A percentile compares a stretch with the other conserved stretches of the same genome.
Evolutionary conservation across 2,113 vertebrate species (phyloP).

Genomic region (Ornithorhynchus anatinus): DNA sequence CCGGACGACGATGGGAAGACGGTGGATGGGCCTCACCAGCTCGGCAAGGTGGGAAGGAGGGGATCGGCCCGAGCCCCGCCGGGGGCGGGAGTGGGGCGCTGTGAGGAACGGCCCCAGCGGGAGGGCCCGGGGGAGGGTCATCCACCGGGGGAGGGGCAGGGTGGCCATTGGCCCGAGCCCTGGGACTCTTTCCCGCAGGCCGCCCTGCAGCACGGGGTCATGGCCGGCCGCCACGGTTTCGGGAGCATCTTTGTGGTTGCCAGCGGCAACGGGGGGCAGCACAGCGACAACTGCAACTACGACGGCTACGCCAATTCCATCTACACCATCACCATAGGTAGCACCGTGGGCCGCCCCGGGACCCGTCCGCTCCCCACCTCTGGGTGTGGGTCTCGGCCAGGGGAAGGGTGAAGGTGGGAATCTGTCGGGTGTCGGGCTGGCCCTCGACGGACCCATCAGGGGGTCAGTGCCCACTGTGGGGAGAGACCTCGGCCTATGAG

Average conservation of each 20-base stretch:
- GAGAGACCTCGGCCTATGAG: too few species aligned
- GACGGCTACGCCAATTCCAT: constrained; percentile 98
- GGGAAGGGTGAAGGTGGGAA: too few species aligned
- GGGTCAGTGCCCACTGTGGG: too few species aligned
- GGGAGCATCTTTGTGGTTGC: constrained; percentile 97
- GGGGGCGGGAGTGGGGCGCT: too few species aligned
- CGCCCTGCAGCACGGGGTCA: constrained; percentile 93
- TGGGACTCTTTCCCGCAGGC: constrained; percentile 69
- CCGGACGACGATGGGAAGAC: constrained; percentile 96
- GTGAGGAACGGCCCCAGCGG: too few species aligned
- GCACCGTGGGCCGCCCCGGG: background rate
- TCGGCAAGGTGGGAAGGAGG: constrained; percentile 83
- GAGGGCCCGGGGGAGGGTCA: too few species aligned
- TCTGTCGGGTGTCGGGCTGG: background rate
- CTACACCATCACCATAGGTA: constrained; percentile 96
- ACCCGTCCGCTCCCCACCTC: rapidly evolving
- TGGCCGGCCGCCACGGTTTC: constrained; percentile 89
- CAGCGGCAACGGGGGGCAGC: constrained; percentile 94
- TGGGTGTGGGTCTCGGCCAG: background rate
- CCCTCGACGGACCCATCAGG: too few species aligned
- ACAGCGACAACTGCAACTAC: constrained; percentile 95
- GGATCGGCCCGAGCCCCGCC: background rate
- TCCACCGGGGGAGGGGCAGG: background rate
- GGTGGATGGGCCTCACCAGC: constrained; percentile 93
- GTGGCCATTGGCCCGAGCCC: background rate